Evolutionary conservation across 2,797 vertebrate genomes (phyloP).

Genomic region (Mormyrus proboscirostris): DNA sequence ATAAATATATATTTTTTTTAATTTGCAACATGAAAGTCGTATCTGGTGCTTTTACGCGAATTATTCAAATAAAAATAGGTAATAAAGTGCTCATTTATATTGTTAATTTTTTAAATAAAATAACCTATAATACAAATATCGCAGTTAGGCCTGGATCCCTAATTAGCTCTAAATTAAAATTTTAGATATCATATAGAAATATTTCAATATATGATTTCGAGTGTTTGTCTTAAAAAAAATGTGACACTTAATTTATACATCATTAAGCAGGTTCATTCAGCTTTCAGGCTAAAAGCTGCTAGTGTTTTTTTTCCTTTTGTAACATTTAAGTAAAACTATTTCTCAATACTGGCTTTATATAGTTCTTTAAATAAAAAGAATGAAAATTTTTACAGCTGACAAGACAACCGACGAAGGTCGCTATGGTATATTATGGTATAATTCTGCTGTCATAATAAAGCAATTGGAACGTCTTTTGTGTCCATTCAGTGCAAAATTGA

Average conservation of each 20-base stretch:
- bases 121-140: not conserved
- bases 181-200: not conserved
- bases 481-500: not conserved
- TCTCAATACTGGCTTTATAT: not conserved
- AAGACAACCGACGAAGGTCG: not conserved
- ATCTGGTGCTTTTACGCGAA: not conserved
- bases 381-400: not conserved
- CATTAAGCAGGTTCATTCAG: not conserved
- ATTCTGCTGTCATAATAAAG: conserved; percentile 9
- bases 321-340: not conserved
- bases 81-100: not conserved
- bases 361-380: conserved; percentile 5
- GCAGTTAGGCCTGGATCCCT: not conserved
- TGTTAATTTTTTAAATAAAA: not conserved
- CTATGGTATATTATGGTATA: conserved; percentile 9
- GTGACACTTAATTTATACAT: not conserved
- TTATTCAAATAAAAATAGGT: not conserved
- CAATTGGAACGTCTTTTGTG: not conserved
- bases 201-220: not conserved
- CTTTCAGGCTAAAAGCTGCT: not conserved
- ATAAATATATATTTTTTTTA: not conserved
- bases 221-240: not conserved
- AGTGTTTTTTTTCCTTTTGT: not conserved
- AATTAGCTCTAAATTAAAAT: not conserved
- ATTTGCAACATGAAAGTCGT: not conserved